Percentiles rank a stretch among this genome's conserved stretches.
Conservation (phyloP, 2,888 invertebrate genomes). For the Eilema caniola region DNA sequence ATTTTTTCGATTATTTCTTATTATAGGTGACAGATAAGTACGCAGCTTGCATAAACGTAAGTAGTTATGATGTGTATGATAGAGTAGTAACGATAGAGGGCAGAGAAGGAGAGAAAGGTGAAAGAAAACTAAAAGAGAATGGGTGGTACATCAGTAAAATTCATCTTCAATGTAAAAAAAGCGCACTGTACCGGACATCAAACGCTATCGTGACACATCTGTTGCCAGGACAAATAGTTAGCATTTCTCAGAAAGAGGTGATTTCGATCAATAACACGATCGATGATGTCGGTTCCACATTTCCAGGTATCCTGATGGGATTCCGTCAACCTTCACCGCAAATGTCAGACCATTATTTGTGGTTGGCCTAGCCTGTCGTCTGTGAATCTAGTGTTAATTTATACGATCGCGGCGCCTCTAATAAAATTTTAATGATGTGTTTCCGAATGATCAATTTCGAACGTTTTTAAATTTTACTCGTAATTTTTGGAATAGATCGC, state of each 20-base stretch:
- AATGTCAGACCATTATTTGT: conserved; percentile 49
- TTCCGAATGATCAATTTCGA: conserved; percentile 34
- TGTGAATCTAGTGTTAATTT: conserved; percentile 71
- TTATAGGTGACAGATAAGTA: too few relatives aligned
- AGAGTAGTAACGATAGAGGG: too few relatives aligned
- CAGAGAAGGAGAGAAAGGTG: too few relatives aligned
- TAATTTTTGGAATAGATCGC: conserved; percentile 41
- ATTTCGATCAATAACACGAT: conserved; percentile 53
- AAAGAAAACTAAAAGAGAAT: too few relatives aligned
- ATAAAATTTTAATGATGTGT: conserved; percentile 61
- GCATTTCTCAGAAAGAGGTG: conserved; percentile 59
- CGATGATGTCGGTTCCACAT: conserved; percentile 46
- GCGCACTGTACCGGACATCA: not conserved
- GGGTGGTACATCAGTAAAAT: not conserved
- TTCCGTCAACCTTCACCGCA: conserved; percentile 58
- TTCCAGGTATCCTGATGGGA: conserved; percentile 69
- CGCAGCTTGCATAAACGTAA: too few relatives aligned
- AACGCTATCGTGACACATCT: conserved; percentile 50
- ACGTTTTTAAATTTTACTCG: conserved; percentile 51
- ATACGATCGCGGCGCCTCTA: conserved; percentile 60
- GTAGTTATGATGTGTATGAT: too few relatives aligned
- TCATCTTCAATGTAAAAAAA: not conserved
- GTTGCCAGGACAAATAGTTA: conserved; percentile 53
- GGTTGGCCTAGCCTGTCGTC: conserved; percentile 60
- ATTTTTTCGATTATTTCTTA: too few relatives aligned